Conservation (phyloP, 2,797 vertebrate species). For the Micromesistius poutassou region DNA sequence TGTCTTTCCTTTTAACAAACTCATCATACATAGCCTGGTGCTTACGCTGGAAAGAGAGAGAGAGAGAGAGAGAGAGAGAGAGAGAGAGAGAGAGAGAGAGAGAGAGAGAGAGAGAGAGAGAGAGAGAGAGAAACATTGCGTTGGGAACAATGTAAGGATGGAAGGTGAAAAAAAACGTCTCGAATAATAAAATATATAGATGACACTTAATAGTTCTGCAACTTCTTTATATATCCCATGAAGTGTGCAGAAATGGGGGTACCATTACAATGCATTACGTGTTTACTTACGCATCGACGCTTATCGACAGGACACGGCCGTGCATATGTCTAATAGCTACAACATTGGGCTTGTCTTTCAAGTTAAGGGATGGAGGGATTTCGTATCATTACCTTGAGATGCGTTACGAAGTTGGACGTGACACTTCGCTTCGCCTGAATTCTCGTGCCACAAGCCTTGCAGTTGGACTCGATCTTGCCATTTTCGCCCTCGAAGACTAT, state of each 20-base stretch:
- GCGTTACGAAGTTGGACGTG: constrained; percentile 83
- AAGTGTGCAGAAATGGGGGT: not conserved
- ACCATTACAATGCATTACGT: not conserved
- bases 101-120: too few relatives aligned
- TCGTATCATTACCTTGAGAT: constrained; percentile 73
- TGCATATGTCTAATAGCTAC: not conserved
- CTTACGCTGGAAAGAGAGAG: constrained; percentile 65
- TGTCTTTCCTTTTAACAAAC: constrained; percentile 82
- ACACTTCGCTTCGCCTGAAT: constrained; percentile 82
- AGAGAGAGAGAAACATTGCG: not conserved
- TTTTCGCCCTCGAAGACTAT: constrained; percentile 83
- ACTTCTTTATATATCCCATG: not conserved
- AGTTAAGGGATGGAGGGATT: not conserved
- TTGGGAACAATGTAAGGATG: not conserved
- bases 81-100: not conserved
- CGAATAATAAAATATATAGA: not conserved
- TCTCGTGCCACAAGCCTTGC: constrained; percentile 79
- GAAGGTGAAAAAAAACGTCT: not conserved
- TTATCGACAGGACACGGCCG: not conserved
- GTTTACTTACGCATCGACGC: not conserved
- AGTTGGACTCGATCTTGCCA: constrained; percentile 83
- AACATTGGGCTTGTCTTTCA: not conserved
- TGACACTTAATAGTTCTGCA: not conserved
- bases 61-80: not conserved
- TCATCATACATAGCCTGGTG: constrained; percentile 82